Evolutionary conservation across 2,797 vertebrate species (phyloP).

Genomic region (Girardinus metallicus): DNA sequence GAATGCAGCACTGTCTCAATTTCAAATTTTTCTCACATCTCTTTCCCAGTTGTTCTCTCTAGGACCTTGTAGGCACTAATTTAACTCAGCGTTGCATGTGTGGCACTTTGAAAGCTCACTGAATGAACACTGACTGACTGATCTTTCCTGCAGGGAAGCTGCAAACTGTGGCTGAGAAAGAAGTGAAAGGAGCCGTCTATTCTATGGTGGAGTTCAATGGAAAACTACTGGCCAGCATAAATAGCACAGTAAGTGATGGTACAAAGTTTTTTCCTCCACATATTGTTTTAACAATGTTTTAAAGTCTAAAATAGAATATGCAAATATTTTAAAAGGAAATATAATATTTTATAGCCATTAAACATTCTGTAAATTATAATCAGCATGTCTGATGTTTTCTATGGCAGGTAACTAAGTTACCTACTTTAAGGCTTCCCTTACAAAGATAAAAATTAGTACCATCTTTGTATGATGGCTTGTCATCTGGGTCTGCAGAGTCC

Average conservation of each 20-base stretch:
- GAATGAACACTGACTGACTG: constrained; percentile 23
- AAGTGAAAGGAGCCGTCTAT: constrained; percentile 98
- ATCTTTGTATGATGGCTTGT: background rate
- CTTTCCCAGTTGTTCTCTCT: constrained; percentile 14
- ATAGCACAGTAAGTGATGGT: constrained; percentile 90
- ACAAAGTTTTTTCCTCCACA: background rate
- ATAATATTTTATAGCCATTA: background rate
- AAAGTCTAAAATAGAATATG: background rate
- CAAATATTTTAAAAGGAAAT: background rate
- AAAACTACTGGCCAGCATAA: constrained; percentile 98
- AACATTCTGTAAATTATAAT: background rate
- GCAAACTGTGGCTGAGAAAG: constrained; percentile 97
- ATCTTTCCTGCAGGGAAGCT: constrained; percentile 87
- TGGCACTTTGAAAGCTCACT: constrained; percentile 16
- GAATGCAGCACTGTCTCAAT: background rate
- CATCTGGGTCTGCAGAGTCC: background rate
- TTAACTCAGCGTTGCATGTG: constrained; percentile 18
- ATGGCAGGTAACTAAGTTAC: background rate
- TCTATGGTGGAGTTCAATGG: constrained; percentile 99
- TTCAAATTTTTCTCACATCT: constrained; percentile 10
- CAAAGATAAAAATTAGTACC: background rate
- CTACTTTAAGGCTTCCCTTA: background rate
- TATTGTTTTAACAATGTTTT: background rate
- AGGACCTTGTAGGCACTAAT: constrained; percentile 14
- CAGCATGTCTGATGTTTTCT: background rate